Conservation (phyloP, 2,113 vertebrate species). For the Erythrolamprus reginae region DNA sequence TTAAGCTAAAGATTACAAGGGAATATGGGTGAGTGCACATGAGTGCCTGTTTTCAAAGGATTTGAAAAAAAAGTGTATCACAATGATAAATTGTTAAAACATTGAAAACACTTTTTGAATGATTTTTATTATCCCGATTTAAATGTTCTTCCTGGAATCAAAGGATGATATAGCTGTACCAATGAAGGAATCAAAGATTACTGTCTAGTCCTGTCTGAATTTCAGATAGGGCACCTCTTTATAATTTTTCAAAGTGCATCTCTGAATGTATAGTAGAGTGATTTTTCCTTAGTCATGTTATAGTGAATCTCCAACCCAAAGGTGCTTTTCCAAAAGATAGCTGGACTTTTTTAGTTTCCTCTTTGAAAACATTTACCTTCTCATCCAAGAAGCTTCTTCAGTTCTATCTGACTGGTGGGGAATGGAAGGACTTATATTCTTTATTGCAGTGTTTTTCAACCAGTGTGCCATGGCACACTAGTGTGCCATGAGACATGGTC, state of each 20-base stretch:
- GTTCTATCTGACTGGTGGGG: not conserved
- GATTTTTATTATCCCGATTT: not conserved
- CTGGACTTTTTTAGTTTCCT: not conserved
- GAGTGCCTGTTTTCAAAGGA: not conserved
- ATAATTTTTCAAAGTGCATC: not conserved
- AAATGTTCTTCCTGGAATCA: not conserved
- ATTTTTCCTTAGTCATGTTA: not conserved
- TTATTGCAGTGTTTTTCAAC: too few species aligned
- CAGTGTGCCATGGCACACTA: too few species aligned
- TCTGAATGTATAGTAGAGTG: not conserved
- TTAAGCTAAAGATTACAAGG: not conserved
- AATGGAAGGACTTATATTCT: not conserved
- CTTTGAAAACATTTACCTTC: not conserved
- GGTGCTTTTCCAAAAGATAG: not conserved
- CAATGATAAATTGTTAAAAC: not conserved
- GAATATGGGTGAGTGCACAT: not conserved
- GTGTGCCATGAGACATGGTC: too few species aligned
- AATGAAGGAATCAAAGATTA: not conserved
- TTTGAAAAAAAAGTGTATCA: not conserved
- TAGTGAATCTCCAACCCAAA: not conserved
- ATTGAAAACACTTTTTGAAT: not conserved
- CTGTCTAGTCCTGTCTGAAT: not conserved
- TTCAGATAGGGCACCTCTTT: not conserved
- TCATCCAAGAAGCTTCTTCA: not conserved
- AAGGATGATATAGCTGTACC: not conserved